Base-by-base conservation (phyloP, 2,113 vertebrate species). In the Colistium nudipinnis region DNA sequence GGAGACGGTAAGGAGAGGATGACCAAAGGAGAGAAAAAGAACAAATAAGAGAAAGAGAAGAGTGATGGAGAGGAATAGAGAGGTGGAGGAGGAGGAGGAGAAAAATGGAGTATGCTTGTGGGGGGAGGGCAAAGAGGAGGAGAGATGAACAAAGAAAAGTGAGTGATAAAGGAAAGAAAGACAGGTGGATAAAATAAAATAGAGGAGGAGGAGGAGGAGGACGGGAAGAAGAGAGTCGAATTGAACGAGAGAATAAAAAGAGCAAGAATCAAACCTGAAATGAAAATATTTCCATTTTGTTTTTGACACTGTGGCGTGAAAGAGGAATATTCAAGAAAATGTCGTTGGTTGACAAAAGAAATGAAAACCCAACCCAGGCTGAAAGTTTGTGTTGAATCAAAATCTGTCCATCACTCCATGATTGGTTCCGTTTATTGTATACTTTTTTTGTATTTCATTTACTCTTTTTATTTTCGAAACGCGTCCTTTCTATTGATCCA, bases 131-230 rank as follows among this genome's bases (percentile, higher is more conserved):
- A 25, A 51, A 0, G 47, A 66, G 43, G 35, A 25, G 22, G 10
- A 44, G 14, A 24, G 36, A 36, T 41, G 55, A 47, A 68, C 16
- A 67, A 38, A 74, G 47, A 35, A 12, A 36, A 43, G 19, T 31
- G 6, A 53, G 19, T 19, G 44, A 17, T 9, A 24, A 20, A 24
- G n/a, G 8, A 10, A 35, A 12, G 30, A 31, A 11, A 35, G 7
- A 31, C 13, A 6, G 49, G 30, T 27, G 16, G 19, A 17, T n/a
- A 35, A 30, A 31, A 22, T 12, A 20, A 20, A 35, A 19, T 4
- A 30, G 48, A 30, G 12, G 22, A 24, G 20, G 17, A 38, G 31
- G 53, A 56, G 53, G 12, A 10, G 22, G 52, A 6, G 41, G 19
- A 6, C 17, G 19, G 17, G 41, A 47, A 6, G 20, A 30, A 43